Percentiles rank a stretch among this genome's conserved stretches.
These are phyloP conservation scores for Acrocephalus kingi DNA, from an alignment of 2,113 vertebrate species.

Conservation along the genomic window DNA sequence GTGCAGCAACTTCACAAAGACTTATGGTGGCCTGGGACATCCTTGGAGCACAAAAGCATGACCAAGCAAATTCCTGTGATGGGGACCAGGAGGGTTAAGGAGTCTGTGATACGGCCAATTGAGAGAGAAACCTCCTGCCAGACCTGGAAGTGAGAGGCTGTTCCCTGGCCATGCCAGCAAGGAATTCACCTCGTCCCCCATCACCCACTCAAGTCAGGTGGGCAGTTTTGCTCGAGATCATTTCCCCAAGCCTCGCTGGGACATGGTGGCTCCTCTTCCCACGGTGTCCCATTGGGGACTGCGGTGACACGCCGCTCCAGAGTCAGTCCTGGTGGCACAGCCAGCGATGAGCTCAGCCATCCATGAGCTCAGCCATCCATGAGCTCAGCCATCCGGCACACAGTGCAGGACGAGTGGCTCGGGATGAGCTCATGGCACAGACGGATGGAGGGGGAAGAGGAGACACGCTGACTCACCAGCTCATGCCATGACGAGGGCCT, in stretches of 20 bases:
- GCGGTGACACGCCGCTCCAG: background rate
- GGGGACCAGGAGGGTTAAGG: background rate
- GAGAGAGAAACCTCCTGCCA: background rate
- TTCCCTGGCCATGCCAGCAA: background rate
- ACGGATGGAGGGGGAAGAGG: constrained; percentile 1
- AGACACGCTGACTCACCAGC: background rate
- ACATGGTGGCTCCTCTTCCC: background rate
- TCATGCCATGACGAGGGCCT: background rate
- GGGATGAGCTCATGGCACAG: constrained; percentile 57
- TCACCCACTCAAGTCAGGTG: background rate
- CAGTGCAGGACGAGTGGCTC: background rate
- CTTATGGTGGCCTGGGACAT: background rate
- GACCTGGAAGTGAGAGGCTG: background rate
- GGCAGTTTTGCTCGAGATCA: background rate
- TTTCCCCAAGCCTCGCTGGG: background rate
- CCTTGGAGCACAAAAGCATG: background rate
- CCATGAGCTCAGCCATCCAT: background rate
- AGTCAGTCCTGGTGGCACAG: background rate
- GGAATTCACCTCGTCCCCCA: background rate
- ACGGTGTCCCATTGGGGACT: background rate
- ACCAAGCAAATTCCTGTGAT: background rate
- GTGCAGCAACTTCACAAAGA: background rate
- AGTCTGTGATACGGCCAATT: background rate
- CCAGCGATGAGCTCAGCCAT: constrained; percentile 25
- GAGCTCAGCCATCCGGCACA: constrained; percentile 42